Evolutionary conservation across 2,888 invertebrate genomes (phyloP).

Genomic region (Mythimna lalbum): DNA sequence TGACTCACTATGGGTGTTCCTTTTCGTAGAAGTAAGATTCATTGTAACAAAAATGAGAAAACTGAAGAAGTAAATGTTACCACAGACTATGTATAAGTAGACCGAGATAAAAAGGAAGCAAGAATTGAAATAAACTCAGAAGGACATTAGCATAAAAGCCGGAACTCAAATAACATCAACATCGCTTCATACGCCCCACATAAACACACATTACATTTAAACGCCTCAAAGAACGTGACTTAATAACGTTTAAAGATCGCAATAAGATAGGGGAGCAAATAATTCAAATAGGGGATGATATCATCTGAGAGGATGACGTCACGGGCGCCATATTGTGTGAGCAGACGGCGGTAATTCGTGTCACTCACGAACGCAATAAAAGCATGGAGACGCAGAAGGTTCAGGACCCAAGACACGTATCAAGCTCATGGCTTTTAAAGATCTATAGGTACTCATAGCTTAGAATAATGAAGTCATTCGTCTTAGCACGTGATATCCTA

Average conservation of each 20-base stretch:
- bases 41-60: background rate
- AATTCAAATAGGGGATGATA: conserved; percentile 61
- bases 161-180: conserved; percentile 25
- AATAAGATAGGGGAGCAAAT: conserved; percentile 53
- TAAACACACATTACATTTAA: conserved; percentile 41
- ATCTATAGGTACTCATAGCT: conserved; percentile 14
- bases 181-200: conserved; percentile 42
- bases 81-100: background rate
- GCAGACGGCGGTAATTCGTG: conserved; percentile 37
- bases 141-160: conserved; percentile 14
- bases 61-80: background rate
- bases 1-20: background rate
- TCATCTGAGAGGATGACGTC: conserved; percentile 57
- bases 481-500: background rate
- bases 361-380: conserved; percentile 50
- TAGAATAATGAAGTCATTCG: background rate
- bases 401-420: conserved; percentile 23
- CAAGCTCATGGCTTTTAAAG: conserved; percentile 23
- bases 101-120: background rate
- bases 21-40: background rate
- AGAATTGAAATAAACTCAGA: conserved; percentile 6
- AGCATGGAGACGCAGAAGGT: conserved; percentile 38
- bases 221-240: conserved; percentile 48
- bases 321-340: conserved; percentile 34
- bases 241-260: conserved; percentile 59